Evolutionary conservation across 2,797 vertebrate species (phyloP).

Genomic region (Thamnophis elegans): DNA sequence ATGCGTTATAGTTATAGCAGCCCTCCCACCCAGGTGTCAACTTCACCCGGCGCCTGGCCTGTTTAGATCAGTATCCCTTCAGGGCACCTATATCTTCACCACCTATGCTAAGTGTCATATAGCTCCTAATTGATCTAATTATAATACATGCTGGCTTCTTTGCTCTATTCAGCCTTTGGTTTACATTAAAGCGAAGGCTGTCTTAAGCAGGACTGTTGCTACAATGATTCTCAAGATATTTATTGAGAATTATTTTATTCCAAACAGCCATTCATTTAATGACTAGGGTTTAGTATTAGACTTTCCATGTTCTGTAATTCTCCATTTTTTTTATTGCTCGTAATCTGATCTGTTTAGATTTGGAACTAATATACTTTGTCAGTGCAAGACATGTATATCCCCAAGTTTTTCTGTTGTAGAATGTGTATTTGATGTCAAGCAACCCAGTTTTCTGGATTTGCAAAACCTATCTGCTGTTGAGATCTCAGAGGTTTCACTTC

Average conservation of each 20-base stretch:
- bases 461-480: background rate
- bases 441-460: background rate
- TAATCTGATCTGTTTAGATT: background rate
- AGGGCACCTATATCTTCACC: background rate
- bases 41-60: background rate
- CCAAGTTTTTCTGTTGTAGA: background rate
- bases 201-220: background rate
- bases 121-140: background rate
- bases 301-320: background rate
- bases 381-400: background rate
- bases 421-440: background rate
- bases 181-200: background rate
- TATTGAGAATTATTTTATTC: no score
- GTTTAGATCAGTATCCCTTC: background rate
- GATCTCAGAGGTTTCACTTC: background rate
- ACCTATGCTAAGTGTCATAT: background rate
- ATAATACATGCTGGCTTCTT: background rate
- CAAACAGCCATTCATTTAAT: background rate
- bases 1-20: background rate
- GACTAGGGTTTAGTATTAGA: no score
- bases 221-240: background rate
- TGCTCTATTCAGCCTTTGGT: background rate
- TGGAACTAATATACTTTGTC: background rate
- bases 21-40: background rate
- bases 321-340: background rate